Base-by-base conservation (phyloP, 2,888 invertebrate species). In the Octonoba sinensis region DNA sequence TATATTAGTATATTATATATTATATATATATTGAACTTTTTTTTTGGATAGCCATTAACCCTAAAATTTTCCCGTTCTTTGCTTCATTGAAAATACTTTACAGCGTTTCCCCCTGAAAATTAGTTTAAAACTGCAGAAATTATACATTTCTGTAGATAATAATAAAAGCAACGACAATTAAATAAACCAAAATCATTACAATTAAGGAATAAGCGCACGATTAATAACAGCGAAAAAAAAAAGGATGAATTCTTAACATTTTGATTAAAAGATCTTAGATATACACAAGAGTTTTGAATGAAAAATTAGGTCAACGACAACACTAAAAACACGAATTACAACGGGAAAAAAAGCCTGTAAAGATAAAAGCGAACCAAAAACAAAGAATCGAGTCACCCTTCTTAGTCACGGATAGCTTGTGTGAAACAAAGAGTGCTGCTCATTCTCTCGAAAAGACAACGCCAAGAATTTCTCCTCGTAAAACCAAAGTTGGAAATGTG, bases 251-350 rank as follows among this genome's bases (percentile, higher is more conserved):
- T 13, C 16, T 16, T 36, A 27, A 13, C 18, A 6, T 36, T 16
- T 36, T 60, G 15, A 15, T 15, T 20, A 18, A 57, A 57, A 57
- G 22, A 60, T 15, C 12, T 15, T 12, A 46, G 15, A 12, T 3
- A 18, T 4, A 4, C 46, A 16, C 47, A 64, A 20, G 56, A 73
- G 36, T 69, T 67, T 27, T 60, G 56, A 44, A 57, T 64, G 74
- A 77, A 70, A 77, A 77, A 70, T 77, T 77, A 70, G 77, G 77
- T 77, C 66, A 51, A 47, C 60, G 64, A 46, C 54, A 18, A 57
- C 49, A 46, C 36, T 57, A 49, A 75, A 57, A 47, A 57, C 74
- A 36, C 36, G 70, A 70, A 51, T 56, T 56, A 64, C 67, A 60
- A 76, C 36, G 36, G 1, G 8, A 8, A 76, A 76, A 69, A 51